These are phyloP conservation scores for Okamejei kenojei DNA, from an alignment of 2,797 vertebrate species.

Conservation along the genomic window DNA sequence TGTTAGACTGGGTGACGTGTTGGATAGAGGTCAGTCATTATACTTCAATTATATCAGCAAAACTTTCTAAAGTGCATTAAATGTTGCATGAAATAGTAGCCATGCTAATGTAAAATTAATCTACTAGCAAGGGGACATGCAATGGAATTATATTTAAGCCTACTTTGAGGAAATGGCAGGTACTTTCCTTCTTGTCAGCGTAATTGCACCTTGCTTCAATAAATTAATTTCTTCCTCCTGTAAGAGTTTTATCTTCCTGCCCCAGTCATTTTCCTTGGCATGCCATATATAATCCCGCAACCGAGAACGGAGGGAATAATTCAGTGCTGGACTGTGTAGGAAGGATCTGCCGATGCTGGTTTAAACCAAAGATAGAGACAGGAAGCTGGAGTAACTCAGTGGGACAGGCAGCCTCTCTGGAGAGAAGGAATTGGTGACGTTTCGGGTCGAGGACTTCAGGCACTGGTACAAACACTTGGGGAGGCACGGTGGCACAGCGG, in stretches of 20 bases:
- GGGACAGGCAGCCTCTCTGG: too few relatives aligned
- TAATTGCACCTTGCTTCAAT: not conserved
- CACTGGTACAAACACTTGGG: not conserved
- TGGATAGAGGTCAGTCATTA: not conserved
- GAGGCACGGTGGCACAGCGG: too few relatives aligned
- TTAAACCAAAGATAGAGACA: too few relatives aligned
- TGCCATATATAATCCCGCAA: not conserved
- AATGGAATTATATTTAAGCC: not conserved
- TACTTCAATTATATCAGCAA: slow-evolving; percentile 26
- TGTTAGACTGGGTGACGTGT: not conserved
- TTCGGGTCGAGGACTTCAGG: not conserved
- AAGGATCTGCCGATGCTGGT: too few relatives aligned
- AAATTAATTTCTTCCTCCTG: not conserved
- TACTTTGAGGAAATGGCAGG: not conserved
- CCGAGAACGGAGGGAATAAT: not conserved
- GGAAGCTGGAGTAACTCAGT: too few relatives aligned
- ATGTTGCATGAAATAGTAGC: slow-evolving; percentile 24
- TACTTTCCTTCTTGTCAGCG: not conserved
- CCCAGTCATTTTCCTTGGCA: not conserved
- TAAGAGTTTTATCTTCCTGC: not conserved
- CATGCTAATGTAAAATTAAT: not conserved
- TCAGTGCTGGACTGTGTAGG: not conserved
- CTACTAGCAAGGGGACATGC: not conserved
- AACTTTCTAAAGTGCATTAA: not conserved
- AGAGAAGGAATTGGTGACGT: too few relatives aligned